Evolutionary conservation across 2,797 vertebrate genomes (phyloP).

Genomic region (Melanotaenia nigrans): DNA sequence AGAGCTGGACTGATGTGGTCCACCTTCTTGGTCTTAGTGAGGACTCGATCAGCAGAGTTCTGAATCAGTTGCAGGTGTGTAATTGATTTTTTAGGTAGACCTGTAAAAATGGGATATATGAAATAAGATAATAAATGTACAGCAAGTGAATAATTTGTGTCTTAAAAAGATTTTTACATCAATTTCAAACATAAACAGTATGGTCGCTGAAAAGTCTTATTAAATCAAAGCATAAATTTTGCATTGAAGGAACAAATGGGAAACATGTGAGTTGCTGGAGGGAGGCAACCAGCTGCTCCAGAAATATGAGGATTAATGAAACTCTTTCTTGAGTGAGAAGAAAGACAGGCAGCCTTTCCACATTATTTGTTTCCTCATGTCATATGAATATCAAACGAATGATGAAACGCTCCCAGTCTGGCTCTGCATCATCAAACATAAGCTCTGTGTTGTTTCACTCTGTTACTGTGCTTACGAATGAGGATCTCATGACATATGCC

Average conservation of each 20-base stretch:
- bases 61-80: too few relatives aligned
- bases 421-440: conserved; percentile 16
- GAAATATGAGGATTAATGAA: neutral
- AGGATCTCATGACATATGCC: conserved; percentile 3
- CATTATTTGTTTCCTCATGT: neutral
- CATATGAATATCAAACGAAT: neutral
- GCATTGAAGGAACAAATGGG: conserved; percentile 35
- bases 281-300: conserved; percentile 11
- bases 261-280: conserved; percentile 44
- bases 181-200: conserved; percentile 17
- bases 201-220: neutral
- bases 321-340: conserved; percentile 3
- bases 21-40: too few relatives aligned
- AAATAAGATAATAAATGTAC: conserved; percentile 11
- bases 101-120: too few relatives aligned
- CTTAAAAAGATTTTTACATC: conserved; percentile 20
- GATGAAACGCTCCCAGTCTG: conserved; percentile 8
- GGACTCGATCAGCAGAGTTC: too few relatives aligned
- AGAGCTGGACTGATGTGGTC: too few relatives aligned
- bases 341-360: neutral
- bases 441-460: conserved; percentile 14
- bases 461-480: conserved; percentile 29
- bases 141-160: conserved; percentile 18
- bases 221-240: conserved; percentile 39
- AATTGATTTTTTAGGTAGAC: too few relatives aligned